Evolutionary conservation across 2,113 vertebrate genomes (phyloP), one percentile per base, ranked within the genome.

Genomic region (Benitochromis conjunctus): DNA sequence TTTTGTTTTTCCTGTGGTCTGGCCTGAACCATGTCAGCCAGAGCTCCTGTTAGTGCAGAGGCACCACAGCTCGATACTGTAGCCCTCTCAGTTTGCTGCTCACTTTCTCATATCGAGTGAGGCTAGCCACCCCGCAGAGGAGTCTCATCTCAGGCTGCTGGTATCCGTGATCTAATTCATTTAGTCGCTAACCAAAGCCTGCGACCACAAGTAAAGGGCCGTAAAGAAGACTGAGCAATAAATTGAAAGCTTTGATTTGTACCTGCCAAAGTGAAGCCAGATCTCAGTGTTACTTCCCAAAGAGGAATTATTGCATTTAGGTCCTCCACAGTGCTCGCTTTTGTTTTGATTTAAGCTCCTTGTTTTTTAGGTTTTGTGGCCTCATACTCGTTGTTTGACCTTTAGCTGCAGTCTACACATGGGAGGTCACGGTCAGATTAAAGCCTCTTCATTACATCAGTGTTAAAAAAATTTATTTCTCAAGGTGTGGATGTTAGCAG

Each of bases 161-260:
- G 84, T 85, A 82, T 83, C 80, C 80, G 79, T 11, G 11, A 58
- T 86, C 16, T 64, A 41, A 74, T 79, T 88, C 29, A 77, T 77
- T 48, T n/a, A 6, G 57, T 78, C 36, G 10, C 24, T 51, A 43
- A 76, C 79, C 71, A 43, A 62, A 84, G 64, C 14, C 3, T 31
- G 24, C 29, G 19, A 86, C 78, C 85, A 26, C 83, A 55, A 26
- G 71, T 64, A 43, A 48, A 74, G 64, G 8, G 64, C 69, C 0
- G 9, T n/a, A 76, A 41, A 85, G 69, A 51, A 48, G 53, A 12
- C 29, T 6, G 53, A 48, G 81, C 34, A 76, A 26, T 76, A 85
- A 83, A 88, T 81, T 48, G 83, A 86, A 78, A 80, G 48, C 31
- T 90, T 79, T 64, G 66, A 83, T 82, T 79, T 85, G 69, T 8